Percentiles rank a stretch among this genome's conserved stretches.
These are phyloP conservation scores for Forbesichthys papilliferus DNA, from an alignment of 2,113 vertebrate species.

Conservation along the genomic window DNA sequence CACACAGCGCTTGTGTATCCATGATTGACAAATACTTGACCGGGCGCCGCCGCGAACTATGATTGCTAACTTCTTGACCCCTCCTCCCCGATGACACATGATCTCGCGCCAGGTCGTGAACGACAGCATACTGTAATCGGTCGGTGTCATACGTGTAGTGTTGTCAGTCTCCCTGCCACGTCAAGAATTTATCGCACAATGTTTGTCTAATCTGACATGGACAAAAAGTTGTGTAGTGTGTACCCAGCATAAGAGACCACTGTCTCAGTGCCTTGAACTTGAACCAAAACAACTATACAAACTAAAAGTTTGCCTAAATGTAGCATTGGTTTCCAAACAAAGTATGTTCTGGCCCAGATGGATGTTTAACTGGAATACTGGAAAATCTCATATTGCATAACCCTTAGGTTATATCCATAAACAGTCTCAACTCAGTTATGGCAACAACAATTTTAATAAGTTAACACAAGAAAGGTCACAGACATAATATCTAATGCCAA, in stretches of 20 bases:
- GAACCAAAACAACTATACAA: slow-evolving; percentile 10
- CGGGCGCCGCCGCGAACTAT: too few species aligned
- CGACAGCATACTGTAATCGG: too few species aligned
- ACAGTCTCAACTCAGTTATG: neutral
- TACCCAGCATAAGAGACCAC: neutral
- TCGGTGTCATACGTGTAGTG: too few species aligned
- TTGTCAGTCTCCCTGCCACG: too few species aligned
- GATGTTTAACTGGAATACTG: neutral
- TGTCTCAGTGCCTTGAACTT: slow-evolving; percentile 16
- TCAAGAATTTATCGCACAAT: too few species aligned
- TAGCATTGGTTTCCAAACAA: slow-evolving; percentile 25
- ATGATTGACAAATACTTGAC: too few species aligned
- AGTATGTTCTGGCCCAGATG: slow-evolving; percentile 4
- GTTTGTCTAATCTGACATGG: too few species aligned
- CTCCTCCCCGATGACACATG: too few species aligned
- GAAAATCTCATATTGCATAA: neutral
- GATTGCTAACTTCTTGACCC: too few species aligned
- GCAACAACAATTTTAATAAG: neutral
- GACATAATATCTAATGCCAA: neutral
- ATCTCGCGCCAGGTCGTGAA: too few species aligned
- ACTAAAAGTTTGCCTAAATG: slow-evolving; percentile 14
- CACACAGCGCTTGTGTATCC: too few species aligned
- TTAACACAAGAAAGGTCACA: neutral
- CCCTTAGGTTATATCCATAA: neutral
- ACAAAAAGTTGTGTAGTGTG: too few species aligned